These are phyloP conservation scores for Apantesis nais DNA, from an alignment of 2,888 invertebrate species.

Conservation along the genomic window DNA sequence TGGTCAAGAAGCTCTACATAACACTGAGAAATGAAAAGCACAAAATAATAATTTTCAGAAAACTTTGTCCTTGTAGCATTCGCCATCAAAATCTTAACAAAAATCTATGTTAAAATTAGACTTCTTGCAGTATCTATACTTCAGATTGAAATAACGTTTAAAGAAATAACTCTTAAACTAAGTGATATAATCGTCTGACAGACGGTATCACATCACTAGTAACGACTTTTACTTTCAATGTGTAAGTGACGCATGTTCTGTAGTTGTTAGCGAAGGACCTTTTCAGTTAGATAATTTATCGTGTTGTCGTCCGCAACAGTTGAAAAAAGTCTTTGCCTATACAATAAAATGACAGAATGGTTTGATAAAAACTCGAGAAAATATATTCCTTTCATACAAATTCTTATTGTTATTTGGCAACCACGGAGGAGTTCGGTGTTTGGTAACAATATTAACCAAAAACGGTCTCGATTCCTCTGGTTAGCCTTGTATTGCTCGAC, in stretches of 20 bases:
- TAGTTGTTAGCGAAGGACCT: constrained; percentile 44
- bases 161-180: background rate
- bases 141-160: background rate
- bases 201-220: constrained; percentile 28
- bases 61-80: background rate
- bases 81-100: background rate
- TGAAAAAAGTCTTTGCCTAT: constrained; percentile 23
- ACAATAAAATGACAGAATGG: constrained; percentile 24
- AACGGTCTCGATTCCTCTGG: background rate
- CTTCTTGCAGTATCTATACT: background rate
- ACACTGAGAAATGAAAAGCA: background rate
- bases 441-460: constrained; percentile 7
- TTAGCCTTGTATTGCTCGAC: background rate
- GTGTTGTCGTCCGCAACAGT: constrained; percentile 27
- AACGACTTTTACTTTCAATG: constrained; percentile 53
- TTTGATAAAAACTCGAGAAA: constrained; percentile 19
- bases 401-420: constrained; percentile 14
- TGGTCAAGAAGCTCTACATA: background rate
- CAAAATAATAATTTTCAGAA: background rate
- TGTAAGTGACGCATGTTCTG: constrained; percentile 46
- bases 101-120: background rate
- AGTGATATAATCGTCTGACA: no score
- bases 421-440: background rate
- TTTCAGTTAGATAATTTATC: constrained; percentile 46
- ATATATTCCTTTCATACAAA: constrained; percentile 13